A percentile compares a stretch with the other conserved stretches of the same genome.
Evolutionary conservation across 1,140 invertebrate species (phyloP).

Genomic region (Macrobrachium nipponense): DNA sequence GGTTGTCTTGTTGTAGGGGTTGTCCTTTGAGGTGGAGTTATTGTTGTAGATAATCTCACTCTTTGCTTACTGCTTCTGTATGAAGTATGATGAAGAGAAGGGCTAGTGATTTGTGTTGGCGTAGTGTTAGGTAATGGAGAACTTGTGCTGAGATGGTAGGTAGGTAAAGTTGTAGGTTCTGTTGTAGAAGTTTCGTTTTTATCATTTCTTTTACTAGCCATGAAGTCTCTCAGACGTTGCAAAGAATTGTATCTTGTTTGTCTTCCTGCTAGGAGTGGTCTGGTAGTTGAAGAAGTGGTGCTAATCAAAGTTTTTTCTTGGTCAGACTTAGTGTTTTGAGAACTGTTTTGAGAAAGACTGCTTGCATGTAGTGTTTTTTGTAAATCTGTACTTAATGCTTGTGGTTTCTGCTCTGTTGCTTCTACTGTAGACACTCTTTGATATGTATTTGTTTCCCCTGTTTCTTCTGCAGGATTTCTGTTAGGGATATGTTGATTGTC

Average conservation of each 20-base stretch:
- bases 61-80: neutral
- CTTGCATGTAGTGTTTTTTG: neutral
- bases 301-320: neutral
- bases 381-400: neutral
- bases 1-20: neutral
- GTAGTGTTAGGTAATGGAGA: no score
- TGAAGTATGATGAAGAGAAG: no score
- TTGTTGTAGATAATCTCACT: neutral
- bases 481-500: neutral
- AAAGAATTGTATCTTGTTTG: constrained; percentile 25
- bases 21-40: neutral
- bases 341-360: neutral
- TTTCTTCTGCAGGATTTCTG: neutral
- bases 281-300: neutral
- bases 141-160: neutral
- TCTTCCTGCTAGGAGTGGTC: neutral
- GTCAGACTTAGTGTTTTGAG: neutral
- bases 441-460: no score
- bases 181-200: neutral
- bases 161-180: neutral
- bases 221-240: constrained; percentile 33
- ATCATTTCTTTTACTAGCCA: constrained; percentile 6
- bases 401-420: neutral
- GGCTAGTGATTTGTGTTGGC: no score
- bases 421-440: no score